Evolutionary conservation across 2,888 invertebrate genomes (phyloP), one percentile per base, ranked within the genome.

Genomic region (Cremastobaeus sp.): DNA sequence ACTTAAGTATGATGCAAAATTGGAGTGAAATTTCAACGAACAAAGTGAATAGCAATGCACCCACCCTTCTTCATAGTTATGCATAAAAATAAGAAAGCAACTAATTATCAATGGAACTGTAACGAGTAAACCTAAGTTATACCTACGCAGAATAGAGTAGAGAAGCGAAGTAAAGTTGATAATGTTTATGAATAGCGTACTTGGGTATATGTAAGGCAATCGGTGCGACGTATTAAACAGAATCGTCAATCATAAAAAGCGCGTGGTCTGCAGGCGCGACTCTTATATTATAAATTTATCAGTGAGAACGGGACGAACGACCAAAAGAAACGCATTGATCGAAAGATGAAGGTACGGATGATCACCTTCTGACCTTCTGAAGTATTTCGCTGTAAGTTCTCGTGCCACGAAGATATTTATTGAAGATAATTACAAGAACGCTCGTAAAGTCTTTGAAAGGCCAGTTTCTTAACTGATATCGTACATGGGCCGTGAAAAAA

Each of bases 361-460:
- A 74, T 81, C 82, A 83, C 84, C 85, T 82, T 39, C 76, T 82
- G 85, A 87, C 85, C 87, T 78, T 55, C 79, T 79, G 76, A 81
- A 83, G 85, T 84, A 85, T 86, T 84, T 85, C 84, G 84, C 85
- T 85, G 82, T 81, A 83, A 81, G 82, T 82, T 85, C 85, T 85
- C 85, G 84, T 85, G 86, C 86, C 85, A 83, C 82, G 81, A 82
- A 86, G 87, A 87, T 86, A 87, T 87, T 87, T 87, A 87, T 86
- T 86, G 87, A 79, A 87, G 87, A 87, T 87, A 87, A 87, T 87
- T 87, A 86, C 85, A 85, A 85, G 86, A 85, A 83, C 83, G 87
- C 82, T 86, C 87, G 84, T 87, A 87, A 87, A 87, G 82, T 85
- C 84, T 83, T 78, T 81, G 79, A 80, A 80, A 82, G 81, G 79